Evolutionary conservation across 2,888 invertebrate species (phyloP), one percentile per base, ranked within the genome.

Genomic region (Apamea epomidion): DNA sequence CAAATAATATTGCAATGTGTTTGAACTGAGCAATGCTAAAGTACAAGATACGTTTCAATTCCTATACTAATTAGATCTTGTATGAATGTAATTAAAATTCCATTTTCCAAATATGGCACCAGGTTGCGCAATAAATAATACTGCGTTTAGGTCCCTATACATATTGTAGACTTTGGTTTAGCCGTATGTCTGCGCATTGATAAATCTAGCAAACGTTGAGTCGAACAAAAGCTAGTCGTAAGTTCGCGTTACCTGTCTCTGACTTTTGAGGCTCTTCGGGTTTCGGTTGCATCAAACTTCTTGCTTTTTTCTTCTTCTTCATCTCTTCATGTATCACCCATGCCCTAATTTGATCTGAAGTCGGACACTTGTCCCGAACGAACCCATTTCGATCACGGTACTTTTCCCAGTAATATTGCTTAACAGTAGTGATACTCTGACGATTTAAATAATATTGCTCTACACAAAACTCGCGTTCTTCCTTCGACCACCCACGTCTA

Each of bases 371-470:
- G 0, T 29, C 75, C 18, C 54, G 29, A 5, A 6, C 21, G 12
- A 7, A 0, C 10, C 1, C 42, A 25, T 58, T 32, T 42, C 12
- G 48, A 3, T 42, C 48, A 21, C 37, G 16, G 37, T 32, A 80
- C 58, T 32, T 67, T 42, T 54, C 54, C 32, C n/a, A 71, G n/a
- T 60, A 78, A 7, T 10, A 64, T n/a, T 25, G 16, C 42, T 64
- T 29, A 21, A 32, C 79, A 54, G 14, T 25, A 32, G 14, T 14
- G 5, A 42, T 0, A 8, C 18, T 10, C 64, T 25, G 65, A 1
- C 0, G 5, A 14, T 78, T 78, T 42, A 78, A 32, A 78, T 79
- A 78, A 79, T 78, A 78, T 78, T 54, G 79, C n/a, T 78, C 42
- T 10, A 78, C 64, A 54, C 77, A 78, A 32, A 78, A 78, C 32